Conservation (phyloP, 92 coral and sea anemone genomes). For the Desmophyllum pertusum region DNA sequence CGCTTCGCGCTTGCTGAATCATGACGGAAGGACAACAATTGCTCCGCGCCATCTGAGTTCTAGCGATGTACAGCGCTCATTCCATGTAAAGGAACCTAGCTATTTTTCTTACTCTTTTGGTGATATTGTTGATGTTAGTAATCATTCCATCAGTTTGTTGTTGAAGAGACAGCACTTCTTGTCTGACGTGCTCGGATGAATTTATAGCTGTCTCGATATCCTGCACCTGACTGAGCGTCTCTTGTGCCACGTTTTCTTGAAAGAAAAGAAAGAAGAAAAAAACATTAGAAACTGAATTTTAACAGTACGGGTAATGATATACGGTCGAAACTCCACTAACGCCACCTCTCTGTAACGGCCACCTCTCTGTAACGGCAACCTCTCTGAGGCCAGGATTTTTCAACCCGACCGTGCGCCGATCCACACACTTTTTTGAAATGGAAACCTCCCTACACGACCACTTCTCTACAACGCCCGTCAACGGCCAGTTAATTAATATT, state of each 20-base stretch:
- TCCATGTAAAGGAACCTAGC: neutral
- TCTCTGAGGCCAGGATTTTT: too few species aligned
- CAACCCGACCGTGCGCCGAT: too few species aligned
- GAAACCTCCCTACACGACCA: too few species aligned
- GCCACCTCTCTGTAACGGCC: too few species aligned
- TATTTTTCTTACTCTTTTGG: slow-evolving; percentile 64
- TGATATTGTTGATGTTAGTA: slow-evolving; percentile 66
- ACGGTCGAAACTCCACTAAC: too few species aligned
- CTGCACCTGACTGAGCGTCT: slow-evolving; percentile 70
- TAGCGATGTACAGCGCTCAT: neutral
- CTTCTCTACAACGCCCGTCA: too few species aligned
- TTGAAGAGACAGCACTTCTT: slow-evolving; percentile 65
- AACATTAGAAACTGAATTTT: neutral
- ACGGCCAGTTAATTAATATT: too few species aligned
- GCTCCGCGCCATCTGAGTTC: neutral
- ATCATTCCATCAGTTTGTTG: slow-evolving; percentile 81
- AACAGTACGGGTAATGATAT: neutral
- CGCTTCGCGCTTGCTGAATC: neutral
- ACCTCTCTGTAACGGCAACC: too few species aligned
- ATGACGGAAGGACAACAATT: neutral
- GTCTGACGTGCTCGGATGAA: slow-evolving; percentile 58
- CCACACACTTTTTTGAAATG: too few species aligned
- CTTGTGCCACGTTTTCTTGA: slow-evolving; percentile 78
- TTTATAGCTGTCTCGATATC: slow-evolving; percentile 72
- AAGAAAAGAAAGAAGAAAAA: neutral